These are phyloP conservation scores for Polypedilum pembai DNA, from an alignment of 1,140 invertebrate species.

Conservation along the genomic window DNA sequence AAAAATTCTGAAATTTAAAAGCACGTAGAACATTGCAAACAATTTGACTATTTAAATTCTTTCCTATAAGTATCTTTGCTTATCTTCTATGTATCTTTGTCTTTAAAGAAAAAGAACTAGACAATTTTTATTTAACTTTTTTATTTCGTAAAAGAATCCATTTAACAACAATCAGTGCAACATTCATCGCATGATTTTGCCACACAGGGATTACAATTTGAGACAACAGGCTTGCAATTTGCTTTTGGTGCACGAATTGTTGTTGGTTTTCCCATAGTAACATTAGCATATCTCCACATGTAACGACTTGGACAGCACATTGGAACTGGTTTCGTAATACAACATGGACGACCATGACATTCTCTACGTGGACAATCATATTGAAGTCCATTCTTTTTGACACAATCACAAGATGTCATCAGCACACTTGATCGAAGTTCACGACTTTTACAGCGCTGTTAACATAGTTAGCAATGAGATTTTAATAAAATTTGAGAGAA, in stretches of 20 bases:
- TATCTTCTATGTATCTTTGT: too few relatives aligned
- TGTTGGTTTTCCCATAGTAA: constrained; percentile 37
- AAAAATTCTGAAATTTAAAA: too few relatives aligned
- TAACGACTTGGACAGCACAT: constrained; percentile 47
- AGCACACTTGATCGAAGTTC: constrained; percentile 58
- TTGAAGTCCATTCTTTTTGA: constrained; percentile 67
- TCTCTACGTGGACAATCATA: constrained; percentile 61
- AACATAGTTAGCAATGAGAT: not conserved
- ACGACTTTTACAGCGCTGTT: constrained; percentile 48
- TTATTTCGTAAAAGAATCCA: not conserved
- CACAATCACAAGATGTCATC: constrained; percentile 62
- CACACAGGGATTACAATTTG: constrained; percentile 3
- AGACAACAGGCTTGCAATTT: not conserved
- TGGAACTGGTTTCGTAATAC: constrained; percentile 57
- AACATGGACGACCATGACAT: constrained; percentile 59
- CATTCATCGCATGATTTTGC: not conserved
- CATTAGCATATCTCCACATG: constrained; percentile 39
- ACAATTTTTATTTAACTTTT: not conserved
- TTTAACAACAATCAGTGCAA: not conserved
- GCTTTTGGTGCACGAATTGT: not conserved
- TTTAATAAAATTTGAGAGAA: not conserved
- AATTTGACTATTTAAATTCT: too few relatives aligned
- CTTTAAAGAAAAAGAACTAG: too few relatives aligned
- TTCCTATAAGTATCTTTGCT: too few relatives aligned
- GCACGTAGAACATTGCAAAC: too few relatives aligned